Conservation (phyloP, 2,888 invertebrate genomes). For the Drosophila limbata region DNA sequence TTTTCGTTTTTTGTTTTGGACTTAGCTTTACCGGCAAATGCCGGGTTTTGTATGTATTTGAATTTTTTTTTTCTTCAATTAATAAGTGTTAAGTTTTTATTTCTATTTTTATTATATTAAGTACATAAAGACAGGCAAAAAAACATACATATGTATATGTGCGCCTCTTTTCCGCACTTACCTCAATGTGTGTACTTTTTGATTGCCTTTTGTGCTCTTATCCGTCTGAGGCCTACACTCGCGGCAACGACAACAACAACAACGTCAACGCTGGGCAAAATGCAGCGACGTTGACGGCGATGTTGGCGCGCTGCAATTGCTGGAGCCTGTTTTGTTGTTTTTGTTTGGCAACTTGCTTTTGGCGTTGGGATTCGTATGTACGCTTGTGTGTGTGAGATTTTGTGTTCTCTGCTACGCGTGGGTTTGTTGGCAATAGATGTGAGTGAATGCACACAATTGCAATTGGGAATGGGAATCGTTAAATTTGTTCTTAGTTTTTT, state of each 20-base stretch:
- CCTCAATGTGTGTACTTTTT: slow-evolving; percentile 48
- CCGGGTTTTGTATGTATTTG: slow-evolving; percentile 42
- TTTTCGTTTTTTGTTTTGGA: slow-evolving; percentile 37
- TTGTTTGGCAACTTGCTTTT: slow-evolving; percentile 60
- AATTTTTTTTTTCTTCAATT: slow-evolving; percentile 6
- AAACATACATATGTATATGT: background rate
- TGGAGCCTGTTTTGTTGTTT: slow-evolving; percentile 59
- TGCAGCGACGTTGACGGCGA: slow-evolving; percentile 43
- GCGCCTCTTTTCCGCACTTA: slow-evolving; percentile 32
- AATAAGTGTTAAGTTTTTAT: slow-evolving; percentile 14
- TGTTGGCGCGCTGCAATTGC: slow-evolving; percentile 60
- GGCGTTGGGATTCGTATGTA: slow-evolving; percentile 48
- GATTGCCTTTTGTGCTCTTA: slow-evolving; percentile 48
- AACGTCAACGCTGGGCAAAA: slow-evolving; percentile 47
- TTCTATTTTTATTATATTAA: slow-evolving; percentile 4
- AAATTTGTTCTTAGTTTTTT: slow-evolving; percentile 5
- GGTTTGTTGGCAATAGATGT: slow-evolving; percentile 34
- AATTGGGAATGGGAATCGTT: slow-evolving; percentile 37
- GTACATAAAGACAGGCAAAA: background rate
- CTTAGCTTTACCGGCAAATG: slow-evolving; percentile 48
- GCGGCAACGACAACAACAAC: slow-evolving; percentile 46
- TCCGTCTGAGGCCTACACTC: slow-evolving; percentile 48
- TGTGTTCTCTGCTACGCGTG: slow-evolving; percentile 41
- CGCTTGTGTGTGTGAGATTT: slow-evolving; percentile 13
- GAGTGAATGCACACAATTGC: slow-evolving; percentile 46